Percentiles rank a stretch among this genome's conserved stretches.
phyloP scores from a whole-genome alignment of 1,140 invertebrate genomes.

The Centruroides vittatus region DNA sequence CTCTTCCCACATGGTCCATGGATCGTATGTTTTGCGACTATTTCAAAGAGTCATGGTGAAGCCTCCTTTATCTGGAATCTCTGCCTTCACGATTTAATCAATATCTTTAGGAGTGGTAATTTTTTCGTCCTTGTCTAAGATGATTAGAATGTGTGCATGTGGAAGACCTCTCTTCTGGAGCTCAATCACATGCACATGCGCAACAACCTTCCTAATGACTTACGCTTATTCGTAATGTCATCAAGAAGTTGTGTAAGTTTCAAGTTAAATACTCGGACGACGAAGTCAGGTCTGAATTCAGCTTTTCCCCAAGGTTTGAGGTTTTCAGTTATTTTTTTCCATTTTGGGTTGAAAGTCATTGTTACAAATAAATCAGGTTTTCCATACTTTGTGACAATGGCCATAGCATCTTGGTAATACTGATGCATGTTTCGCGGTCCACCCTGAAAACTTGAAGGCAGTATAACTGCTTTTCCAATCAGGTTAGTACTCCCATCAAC shows the following conservation, averaged over 20 bases:
- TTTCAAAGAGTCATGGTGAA: conserved; percentile 29
- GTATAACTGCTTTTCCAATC: conserved; percentile 1
- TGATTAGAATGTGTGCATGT: conserved; percentile 29
- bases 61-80: neutral
- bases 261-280: conserved; percentile 29
- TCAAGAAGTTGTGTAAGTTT: conserved; percentile 26
- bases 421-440: conserved; percentile 10
- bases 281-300: conserved; percentile 29
- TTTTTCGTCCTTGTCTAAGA: conserved; percentile 6
- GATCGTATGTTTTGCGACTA: conserved; percentile 27
- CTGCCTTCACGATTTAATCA: conserved; percentile 14
- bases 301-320: conserved; percentile 21
- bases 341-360: conserved; percentile 35
- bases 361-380: conserved; percentile 33
- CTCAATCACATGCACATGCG: conserved; percentile 24
- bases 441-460: conserved; percentile 13
- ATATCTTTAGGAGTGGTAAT: conserved; percentile 5
- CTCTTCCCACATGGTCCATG: conserved; percentile 22
- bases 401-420: conserved; percentile 25
- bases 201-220: conserved; percentile 5
- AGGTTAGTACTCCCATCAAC: no score
- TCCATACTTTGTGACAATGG: conserved; percentile 24
- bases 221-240: conserved; percentile 16
- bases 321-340: conserved; percentile 29
- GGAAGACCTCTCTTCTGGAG: conserved; percentile 33